Evolutionary conservation across 2,113 vertebrate species (phyloP).

Genomic region (Hystrix cristata): DNA sequence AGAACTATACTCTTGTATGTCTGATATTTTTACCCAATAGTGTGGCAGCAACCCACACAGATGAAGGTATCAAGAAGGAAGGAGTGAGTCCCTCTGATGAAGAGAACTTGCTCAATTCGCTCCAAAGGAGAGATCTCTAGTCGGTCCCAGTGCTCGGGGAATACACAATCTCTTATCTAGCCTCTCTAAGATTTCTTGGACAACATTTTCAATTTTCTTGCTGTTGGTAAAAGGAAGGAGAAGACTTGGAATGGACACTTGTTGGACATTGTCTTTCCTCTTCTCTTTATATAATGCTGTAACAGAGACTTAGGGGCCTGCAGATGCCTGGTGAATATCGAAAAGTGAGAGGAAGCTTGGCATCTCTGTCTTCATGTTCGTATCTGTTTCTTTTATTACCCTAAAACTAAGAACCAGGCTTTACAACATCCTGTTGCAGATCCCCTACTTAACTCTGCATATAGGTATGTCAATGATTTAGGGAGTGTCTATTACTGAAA

Average conservation of each 20-base stretch:
- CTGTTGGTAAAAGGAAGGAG: background rate
- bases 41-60: background rate
- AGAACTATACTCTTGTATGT: background rate
- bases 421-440: background rate
- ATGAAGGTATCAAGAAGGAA: constrained; percentile 33
- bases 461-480: background rate
- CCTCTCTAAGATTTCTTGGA: background rate
- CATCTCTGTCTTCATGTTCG: background rate
- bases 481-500: background rate
- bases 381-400: background rate
- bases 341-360: background rate
- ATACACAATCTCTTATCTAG: background rate
- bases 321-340: background rate
- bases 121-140: constrained; percentile 26
- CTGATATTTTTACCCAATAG: background rate
- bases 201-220: background rate
- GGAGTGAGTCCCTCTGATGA: background rate
- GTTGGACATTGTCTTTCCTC: too few species aligned
- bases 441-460: background rate
- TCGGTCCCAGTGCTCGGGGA: background rate
- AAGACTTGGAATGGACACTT: background rate
- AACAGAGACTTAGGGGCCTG: background rate
- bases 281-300: background rate
- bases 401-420: background rate
- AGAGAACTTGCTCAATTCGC: constrained; percentile 34